Evolutionary conservation across 30 jellyfish, hydroid and myxozoan genomes (phyloP).

Genomic region (Aurelia aurita complex sp. Pacific): DNA sequence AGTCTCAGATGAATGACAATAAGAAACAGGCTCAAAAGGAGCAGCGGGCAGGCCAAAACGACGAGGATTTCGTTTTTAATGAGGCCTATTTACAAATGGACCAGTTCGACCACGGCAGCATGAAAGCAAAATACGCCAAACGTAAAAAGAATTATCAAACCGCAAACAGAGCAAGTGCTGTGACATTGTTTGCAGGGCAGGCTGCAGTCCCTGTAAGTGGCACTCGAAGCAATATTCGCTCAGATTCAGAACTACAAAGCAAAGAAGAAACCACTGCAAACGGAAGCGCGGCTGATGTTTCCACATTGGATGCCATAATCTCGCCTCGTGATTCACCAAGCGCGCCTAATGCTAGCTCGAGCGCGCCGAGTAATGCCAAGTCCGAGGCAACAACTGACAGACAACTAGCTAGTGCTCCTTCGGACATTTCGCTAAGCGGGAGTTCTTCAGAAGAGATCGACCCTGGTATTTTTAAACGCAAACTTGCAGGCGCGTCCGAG

Average conservation of each 20-base stretch:
- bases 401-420: background rate
- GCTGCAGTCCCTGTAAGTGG: background rate
- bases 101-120: conserved; percentile 66
- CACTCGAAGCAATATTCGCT: conserved; percentile 23
- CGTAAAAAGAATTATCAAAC: conserved; percentile 28
- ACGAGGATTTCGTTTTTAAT: conserved; percentile 18
- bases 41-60: background rate
- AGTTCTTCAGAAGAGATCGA: conserved; percentile 61
- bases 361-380: too few species aligned
- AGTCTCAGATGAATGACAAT: too few species aligned
- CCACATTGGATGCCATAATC: background rate
- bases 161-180: conserved; percentile 58
- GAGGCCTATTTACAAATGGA: conserved; percentile 45
- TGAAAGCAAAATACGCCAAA: conserved; percentile 57
- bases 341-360: too few species aligned
- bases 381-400: background rate
- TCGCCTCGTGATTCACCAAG: background rate
- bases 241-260: conserved; percentile 32
- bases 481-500: conserved; percentile 10
- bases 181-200: conserved; percentile 24
- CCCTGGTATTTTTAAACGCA: conserved; percentile 39
- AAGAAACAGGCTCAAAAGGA: background rate
- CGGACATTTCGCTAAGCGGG: conserved; percentile 5
- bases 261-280: background rate
- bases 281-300: background rate